Conservation (phyloP, 1,140 invertebrate species). For the Formica exsecta region DNA sequence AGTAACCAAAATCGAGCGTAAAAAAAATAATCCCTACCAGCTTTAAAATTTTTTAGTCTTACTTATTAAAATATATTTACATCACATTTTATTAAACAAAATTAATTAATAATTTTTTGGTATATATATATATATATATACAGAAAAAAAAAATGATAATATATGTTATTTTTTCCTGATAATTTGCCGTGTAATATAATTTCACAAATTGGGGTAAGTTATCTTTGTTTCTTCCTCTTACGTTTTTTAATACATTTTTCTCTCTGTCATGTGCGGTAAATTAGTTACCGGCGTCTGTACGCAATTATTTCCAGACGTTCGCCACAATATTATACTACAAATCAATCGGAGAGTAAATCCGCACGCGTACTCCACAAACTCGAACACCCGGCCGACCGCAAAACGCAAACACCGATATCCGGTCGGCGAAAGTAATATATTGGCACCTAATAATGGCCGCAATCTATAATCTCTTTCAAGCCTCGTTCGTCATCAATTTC, state of each 20-base stretch:
- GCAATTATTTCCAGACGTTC: conserved; percentile 52
- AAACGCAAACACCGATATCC: conserved; percentile 64
- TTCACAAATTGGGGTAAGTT: not conserved
- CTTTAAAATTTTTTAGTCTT: not conserved
- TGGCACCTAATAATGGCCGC: conserved; percentile 63
- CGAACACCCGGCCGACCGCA: conserved; percentile 45
- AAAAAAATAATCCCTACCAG: not conserved
- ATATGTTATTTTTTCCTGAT: not conserved
- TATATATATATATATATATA: not conserved
- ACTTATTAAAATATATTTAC: not conserved
- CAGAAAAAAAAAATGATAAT: not conserved
- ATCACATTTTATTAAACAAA: not conserved
- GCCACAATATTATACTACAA: conserved; percentile 43
- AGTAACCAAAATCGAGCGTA: not conserved
- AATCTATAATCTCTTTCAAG: conserved; percentile 70
- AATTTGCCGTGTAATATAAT: not conserved
- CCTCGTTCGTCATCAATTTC: conserved; percentile 74
- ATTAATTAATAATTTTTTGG: not conserved
- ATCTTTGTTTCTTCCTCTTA: not conserved
- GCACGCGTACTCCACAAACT: conserved; percentile 49
- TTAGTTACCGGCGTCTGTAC: not conserved
- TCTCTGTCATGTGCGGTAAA: not conserved
- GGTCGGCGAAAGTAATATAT: conserved; percentile 65
- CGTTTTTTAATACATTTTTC: conserved; percentile 11
- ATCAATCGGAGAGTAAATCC: conserved; percentile 55